Base-by-base conservation (phyloP, 1,140 invertebrate species). In the Drosophila arizonae region DNA sequence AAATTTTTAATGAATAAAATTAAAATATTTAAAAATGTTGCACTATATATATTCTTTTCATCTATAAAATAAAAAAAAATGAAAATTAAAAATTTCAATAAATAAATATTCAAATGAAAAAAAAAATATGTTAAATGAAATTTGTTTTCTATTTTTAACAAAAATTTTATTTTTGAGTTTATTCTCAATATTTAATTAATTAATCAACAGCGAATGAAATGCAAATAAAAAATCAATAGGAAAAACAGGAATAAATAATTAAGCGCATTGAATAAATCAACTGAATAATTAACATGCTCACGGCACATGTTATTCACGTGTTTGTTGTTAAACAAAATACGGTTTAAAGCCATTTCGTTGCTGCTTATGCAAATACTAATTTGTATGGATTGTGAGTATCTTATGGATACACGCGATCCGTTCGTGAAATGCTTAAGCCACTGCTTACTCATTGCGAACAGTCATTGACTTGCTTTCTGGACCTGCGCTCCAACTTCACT, bases 381-480 rank as follows among this genome's bases (percentile, higher is more conserved):
- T 33, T 33, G 8, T 33, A 33, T 33, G 33, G 33, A 55, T 26
- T 50, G 78, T 39, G 36, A 52, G 46, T 68, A 61, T 61, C 56
- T 68, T 6, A 46, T 43, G 17, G 51, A 45, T 69, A 52, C 58
- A 51, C 43, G 56, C 28, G 26, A 30, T 45, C 8, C 43, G 15
- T 24, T 46, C 33, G 39, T 50, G 39, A 52, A 69, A 36, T 62
- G 28, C 39, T 30, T 57, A 2, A 30, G 21, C 43, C 64, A 11
- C n/a, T 8, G 46, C 28, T 62, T 61, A 56, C 51, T 51, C 36
- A 69, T 69, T 73, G 46, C 41, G 24, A 30, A 24, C 57, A 73
- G 71, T 73, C 71, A 73, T 56, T 73, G 71, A 73, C 71, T 72
- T 43, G 54, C 13, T 39, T 65, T 52, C 26, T 62, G 6, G 50